Base-by-base conservation (phyloP, 37 sponge, comb jelly and placozoan genomes). In the Agelas oroides region DNA sequence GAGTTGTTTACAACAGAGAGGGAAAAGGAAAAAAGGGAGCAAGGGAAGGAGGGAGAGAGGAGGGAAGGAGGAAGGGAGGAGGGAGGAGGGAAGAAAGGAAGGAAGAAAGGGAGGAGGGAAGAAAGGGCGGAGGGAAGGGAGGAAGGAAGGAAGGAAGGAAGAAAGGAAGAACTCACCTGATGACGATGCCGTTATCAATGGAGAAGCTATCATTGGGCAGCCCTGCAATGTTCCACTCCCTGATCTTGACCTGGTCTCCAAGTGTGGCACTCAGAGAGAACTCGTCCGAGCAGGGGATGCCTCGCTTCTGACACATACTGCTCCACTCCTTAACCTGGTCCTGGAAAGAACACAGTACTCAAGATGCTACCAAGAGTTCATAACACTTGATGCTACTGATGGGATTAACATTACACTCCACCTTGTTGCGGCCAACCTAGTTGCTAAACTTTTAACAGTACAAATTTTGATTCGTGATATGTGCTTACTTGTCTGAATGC, bases 201-300 rank as follows among this genome's bases (percentile, higher is more conserved):
- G 99, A 98, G 79, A 98, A 98, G 35, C 79, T 76, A 76, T 98
- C 99, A 62, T 96, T 94, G 5, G 99, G 99, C 30, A 98, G 85
- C 18, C 96, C 97, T 24, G 86, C 80, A 32, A 98, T 98, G 83
- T 91, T 96, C 97, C 99, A 98, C 36, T 84, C 88, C 11, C 95
- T 76, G 33, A 98, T 96, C 71, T 87, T 89, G 30, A 98, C 99
- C 69, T 83, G 80, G 12, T 96, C 96, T 31, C 99, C 99, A 0
- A 98, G 90, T 0, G 93, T 96, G 36, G 84, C 12, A 52, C 71
- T 94, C 27, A 98, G 86, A 67, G 93, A 90, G 85, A 96, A 96
- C 24, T 90, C 88, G 54, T 74, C 77, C 18, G 86, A 87, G 61
- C 95, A 92, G 0, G 97, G 97, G 33, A 98, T 87, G 21, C 84